phyloP scores from a whole-genome alignment of 2,888 invertebrate genomes.

The Marronus borbonicus region DNA sequence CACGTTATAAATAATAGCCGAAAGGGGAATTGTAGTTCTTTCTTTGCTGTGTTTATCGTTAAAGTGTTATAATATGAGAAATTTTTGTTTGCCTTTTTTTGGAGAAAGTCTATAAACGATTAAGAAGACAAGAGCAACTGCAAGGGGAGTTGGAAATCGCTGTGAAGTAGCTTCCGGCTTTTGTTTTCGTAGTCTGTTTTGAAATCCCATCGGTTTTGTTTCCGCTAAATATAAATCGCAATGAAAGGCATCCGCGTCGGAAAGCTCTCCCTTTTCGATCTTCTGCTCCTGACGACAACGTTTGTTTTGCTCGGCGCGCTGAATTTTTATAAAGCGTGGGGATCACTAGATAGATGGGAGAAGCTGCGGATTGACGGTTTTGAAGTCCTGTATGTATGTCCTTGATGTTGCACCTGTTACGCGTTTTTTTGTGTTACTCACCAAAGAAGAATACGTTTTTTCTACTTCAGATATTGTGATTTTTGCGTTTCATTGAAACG shows the following conservation, averaged over 20 bases:
- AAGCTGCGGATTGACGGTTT: too few relatives aligned
- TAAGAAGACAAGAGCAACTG: not conserved
- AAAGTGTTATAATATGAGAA: conserved; percentile 4
- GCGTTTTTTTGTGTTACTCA: too few relatives aligned
- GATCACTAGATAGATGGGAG: too few relatives aligned
- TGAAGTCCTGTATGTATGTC: too few relatives aligned
- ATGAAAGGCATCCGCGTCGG: conserved; percentile 12
- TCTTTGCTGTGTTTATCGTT: not conserved
- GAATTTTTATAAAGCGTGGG: too few relatives aligned
- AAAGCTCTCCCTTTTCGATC: not conserved
- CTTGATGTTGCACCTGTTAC: too few relatives aligned
- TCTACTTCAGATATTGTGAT: too few relatives aligned
- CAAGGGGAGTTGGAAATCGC: not conserved
- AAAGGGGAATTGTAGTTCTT: not conserved
- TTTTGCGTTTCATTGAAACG: too few relatives aligned
- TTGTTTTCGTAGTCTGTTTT: conserved; percentile 31
- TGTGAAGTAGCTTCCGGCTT: not conserved
- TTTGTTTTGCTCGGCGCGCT: conserved; percentile 12
- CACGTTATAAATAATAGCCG: not conserved
- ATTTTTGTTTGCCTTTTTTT: conserved; percentile 3
- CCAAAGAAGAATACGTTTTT: too few relatives aligned
- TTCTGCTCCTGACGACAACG: not conserved
- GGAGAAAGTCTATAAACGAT: not conserved
- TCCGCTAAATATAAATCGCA: conserved; percentile 34
- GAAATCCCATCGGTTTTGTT: conserved; percentile 15